Evolutionary conservation across 2,113 vertebrate genomes (phyloP), one percentile per base, ranked within the genome.

Genomic region (Furnarius figulus): DNA sequence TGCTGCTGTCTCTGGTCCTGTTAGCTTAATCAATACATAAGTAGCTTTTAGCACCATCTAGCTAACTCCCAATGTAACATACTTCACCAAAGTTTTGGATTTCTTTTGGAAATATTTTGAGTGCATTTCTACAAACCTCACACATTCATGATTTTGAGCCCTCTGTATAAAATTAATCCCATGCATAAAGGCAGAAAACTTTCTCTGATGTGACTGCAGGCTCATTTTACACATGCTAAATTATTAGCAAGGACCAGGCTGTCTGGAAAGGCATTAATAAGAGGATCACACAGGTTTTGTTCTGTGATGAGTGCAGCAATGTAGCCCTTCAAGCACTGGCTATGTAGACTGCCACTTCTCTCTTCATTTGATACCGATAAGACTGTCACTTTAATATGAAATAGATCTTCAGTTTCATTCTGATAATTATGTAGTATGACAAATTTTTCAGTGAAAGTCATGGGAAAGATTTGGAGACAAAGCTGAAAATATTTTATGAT

Each of bases 11-110:
- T 88, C 40, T 46, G 53, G 23, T 77, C 23, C 35, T 22, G 22
- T 67, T 84, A 71, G 3, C 12, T n/a, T 71, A 55, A 92, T 39
- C 8, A 90, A 84, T 39, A 39, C n/a, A 42, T 21, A 88, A 47
- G 18, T 12, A 92, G 67, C 46, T 83, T 95, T 88, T 95, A 93
- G 90, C 92, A 90, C 86, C 89, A 93, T 84, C 76, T 95, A 95
- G 73, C 76, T 90, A 90, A 53, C 3, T 90, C 46, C 37, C 12
- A 76, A 10, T 53, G 76, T 58, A 94, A 92, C 6, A 28, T 28
- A 49, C 17, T 80, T 58, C n/a, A 90, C 30, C 11, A 25, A n/a
- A 80, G 18, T 66, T 67, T 75, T 10, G 1, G 52, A 78, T 33
- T 10, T 16, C 21, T 63, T 74, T 56, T 16, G 35, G 42, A 83